These are phyloP conservation scores for Coranthus polyacanthus DNA, from an alignment of 2,797 vertebrate genomes.

Conservation along the genomic window DNA sequence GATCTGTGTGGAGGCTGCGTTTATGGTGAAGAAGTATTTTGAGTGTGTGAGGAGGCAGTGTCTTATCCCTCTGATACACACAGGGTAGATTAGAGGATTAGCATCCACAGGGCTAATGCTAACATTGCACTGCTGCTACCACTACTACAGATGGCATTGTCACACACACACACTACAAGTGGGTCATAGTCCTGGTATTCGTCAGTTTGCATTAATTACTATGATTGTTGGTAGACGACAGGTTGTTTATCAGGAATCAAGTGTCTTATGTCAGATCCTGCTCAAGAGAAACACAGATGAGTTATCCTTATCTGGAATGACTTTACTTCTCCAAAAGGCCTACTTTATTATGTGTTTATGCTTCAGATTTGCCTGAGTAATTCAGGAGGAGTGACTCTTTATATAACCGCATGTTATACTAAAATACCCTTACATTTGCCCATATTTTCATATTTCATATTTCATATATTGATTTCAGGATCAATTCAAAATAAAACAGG, in stretches of 20 bases:
- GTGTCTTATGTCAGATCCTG: constrained; percentile 31
- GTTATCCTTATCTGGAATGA: neutral
- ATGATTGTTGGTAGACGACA: constrained; percentile 36
- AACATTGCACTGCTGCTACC: constrained; percentile 58
- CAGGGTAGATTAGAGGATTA: constrained; percentile 83
- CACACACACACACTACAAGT: constrained; percentile 62
- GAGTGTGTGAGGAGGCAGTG: constrained; percentile 35
- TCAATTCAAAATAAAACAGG: too few species aligned
- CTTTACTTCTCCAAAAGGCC: neutral
- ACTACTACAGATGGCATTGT: constrained; percentile 79
- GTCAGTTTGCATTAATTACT: constrained; percentile 68
- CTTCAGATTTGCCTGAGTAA: too few species aligned
- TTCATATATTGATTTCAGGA: too few species aligned
- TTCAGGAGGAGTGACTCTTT: too few species aligned
- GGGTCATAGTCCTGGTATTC: constrained; percentile 71
- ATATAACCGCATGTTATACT: too few species aligned
- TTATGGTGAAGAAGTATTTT: constrained; percentile 42
- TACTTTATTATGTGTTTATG: too few species aligned
- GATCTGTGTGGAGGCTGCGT: constrained; percentile 21
- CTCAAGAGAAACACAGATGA: neutral
- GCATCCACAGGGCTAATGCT: constrained; percentile 75
- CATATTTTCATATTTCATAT: too few species aligned
- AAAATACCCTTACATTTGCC: too few species aligned
- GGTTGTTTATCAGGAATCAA: constrained; percentile 49
- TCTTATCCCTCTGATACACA: constrained; percentile 75